Conservation (phyloP, 1,140 invertebrate genomes). For the Trialeurodes vaporariorum region DNA sequence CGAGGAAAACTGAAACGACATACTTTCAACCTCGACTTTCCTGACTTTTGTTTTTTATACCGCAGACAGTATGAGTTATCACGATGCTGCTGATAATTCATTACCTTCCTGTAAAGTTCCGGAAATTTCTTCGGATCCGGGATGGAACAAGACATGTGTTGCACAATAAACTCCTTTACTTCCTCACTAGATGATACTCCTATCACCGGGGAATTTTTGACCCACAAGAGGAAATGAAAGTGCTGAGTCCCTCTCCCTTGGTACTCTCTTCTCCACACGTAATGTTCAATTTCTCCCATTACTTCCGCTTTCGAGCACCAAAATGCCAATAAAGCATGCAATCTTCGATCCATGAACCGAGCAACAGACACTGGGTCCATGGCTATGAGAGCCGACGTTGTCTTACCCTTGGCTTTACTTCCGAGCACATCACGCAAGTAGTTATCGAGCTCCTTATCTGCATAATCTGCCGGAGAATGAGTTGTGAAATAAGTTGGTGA, state of each 20-base stretch:
- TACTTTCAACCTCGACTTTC: no score
- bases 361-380: conserved; percentile 25
- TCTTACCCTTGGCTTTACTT: conserved; percentile 16
- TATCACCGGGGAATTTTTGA: no score
- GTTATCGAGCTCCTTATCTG: conserved; percentile 15
- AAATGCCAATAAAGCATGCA: conserved; percentile 24
- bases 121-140: no score
- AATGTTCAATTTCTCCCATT: conserved; percentile 22
- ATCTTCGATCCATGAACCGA: conserved; percentile 23
- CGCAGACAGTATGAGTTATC: conserved; percentile 25
- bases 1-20: no score
- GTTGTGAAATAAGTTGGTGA: conserved; percentile 19
- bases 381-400: conserved; percentile 21
- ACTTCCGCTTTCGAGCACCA: conserved; percentile 20
- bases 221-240: conserved; percentile 23
- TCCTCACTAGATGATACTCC: no score
- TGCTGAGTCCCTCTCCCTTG: no score
- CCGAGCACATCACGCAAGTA: conserved; percentile 16
- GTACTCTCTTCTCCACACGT: no score
- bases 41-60: conserved; percentile 28
- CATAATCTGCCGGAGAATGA: conserved; percentile 14
- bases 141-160: no score
- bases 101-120: no score
- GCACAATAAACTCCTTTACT: no score
- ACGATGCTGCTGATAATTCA: conserved; percentile 23